Evolutionary conservation across 1,140 invertebrate genomes (phyloP).

Genomic region (Heliconius melpomene): DNA sequence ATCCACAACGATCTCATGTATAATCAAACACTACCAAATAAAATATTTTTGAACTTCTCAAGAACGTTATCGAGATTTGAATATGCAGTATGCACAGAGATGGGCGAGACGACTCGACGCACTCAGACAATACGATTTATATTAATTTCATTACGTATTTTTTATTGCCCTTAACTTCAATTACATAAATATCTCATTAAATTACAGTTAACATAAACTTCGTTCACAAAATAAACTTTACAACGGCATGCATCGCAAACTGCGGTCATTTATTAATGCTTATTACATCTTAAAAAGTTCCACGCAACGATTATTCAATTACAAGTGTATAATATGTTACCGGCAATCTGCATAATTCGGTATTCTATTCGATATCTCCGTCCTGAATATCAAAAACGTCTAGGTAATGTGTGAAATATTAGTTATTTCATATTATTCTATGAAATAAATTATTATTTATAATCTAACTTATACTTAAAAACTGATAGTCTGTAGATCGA

Average conservation of each 20-base stretch:
- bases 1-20: too few species aligned
- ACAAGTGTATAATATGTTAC: constrained; percentile 6
- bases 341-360: too few species aligned
- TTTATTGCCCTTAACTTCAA: constrained; percentile 35
- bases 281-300: constrained; percentile 15
- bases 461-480: too few species aligned
- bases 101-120: constrained; percentile 12
- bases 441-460: too few species aligned
- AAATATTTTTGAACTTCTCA: neutral
- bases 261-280: neutral
- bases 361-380: too few species aligned
- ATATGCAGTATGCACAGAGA: constrained; percentile 36
- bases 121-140: too few species aligned
- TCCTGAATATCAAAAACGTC: too few species aligned
- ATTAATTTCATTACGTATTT: constrained; percentile 15
- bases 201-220: neutral
- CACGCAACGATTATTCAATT: constrained; percentile 27
- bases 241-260: neutral
- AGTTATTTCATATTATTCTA: too few species aligned
- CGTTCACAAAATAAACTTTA: constrained; percentile 2
- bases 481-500: too few species aligned
- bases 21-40: neutral
- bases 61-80: constrained; percentile 45
- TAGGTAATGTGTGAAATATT: too few species aligned
- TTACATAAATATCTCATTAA: neutral